phyloP scores from a whole-genome alignment of 2,888 invertebrate species.

The Anthrax anthrax region DNA sequence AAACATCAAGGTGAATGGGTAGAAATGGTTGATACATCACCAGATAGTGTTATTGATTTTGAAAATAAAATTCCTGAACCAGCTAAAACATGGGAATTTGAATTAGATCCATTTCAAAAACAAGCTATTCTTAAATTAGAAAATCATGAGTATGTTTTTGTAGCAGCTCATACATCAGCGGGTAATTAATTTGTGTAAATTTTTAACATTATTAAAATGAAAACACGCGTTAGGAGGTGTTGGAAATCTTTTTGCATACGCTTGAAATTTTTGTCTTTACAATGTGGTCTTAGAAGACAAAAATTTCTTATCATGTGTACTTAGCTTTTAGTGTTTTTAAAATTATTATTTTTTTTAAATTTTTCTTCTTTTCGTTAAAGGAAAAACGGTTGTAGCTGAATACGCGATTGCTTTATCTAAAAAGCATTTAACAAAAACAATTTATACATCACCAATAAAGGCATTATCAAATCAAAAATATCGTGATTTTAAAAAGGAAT shows the following conservation, averaged over 20 bases:
- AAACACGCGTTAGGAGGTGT: too few species aligned
- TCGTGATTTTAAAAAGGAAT: conserved; percentile 86
- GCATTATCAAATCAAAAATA: conserved; percentile 98
- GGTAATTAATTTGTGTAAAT: conserved; percentile 32
- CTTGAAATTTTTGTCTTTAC: too few species aligned
- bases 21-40: conserved; percentile 66
- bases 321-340: too few species aligned
- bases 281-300: too few species aligned
- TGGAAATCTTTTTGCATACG: too few species aligned
- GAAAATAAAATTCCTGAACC: conserved; percentile 64
- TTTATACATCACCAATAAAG: conserved; percentile 99
- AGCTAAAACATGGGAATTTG: conserved; percentile 78
- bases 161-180: conserved; percentile 98
- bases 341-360: background rate
- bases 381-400: conserved; percentile 96
- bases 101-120: conserved; percentile 94
- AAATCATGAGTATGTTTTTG: conserved; percentile 89
- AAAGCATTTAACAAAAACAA: conserved; percentile 77
- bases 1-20: conserved; percentile 59
- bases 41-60: conserved; percentile 56
- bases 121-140: conserved; percentile 90
- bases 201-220: too few species aligned
- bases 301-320: too few species aligned
- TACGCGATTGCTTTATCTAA: conserved; percentile 95
- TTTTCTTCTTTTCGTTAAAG: conserved; percentile 7